Base-by-base conservation (phyloP, 2,888 invertebrate genomes). In the Linyphia triangularis region DNA sequence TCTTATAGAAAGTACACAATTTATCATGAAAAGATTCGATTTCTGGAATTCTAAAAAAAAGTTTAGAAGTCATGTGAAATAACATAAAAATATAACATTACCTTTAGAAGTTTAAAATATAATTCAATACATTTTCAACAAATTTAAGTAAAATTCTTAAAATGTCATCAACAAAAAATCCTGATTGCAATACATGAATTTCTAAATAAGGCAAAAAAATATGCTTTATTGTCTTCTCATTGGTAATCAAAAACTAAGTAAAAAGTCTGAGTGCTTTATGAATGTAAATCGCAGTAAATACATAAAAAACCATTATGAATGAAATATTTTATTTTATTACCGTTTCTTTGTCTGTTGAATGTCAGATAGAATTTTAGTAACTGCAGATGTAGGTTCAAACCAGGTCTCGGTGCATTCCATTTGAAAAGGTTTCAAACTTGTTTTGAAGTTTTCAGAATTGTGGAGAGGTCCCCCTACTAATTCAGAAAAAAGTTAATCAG, bases 331-430 rank as follows among this genome's bases (percentile, higher is more conserved):
- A 40, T n/a, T 37, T 10, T 6, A 43, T 51, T 70, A 70, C 70
- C 70, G 19, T 16, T 19, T 13, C 33, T 16, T n/a, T 7, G 57
- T 30, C 2, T 73, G 51, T 33, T 33, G 30, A 33, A 59, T 59
- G 30, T 57, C 30, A 13, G 57, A 51, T 30, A 77, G 26, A 37
- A 26, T 9, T 19, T 30, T 26, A 6, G 19, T 59, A 51, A 72
- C 28, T 19, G 30, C n/a, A 1, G 85, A 70, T 37, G 69, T 24
- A 59, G 85, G 78, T 26, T 30, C 33, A 57, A 79, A 85, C 85
- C 85, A 85, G 3, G 22, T 40, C 63, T 85, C 85, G 16, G 79
- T 26, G 33, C 65, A 72, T 70, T 79, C 72, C 33, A 72, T 57
- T 63, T 79, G 51, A 72, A 85, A 85, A 19, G 82, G 63, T 63